Conservation (phyloP, 1,140 invertebrate species). For the Sminthurinus signatus region DNA sequence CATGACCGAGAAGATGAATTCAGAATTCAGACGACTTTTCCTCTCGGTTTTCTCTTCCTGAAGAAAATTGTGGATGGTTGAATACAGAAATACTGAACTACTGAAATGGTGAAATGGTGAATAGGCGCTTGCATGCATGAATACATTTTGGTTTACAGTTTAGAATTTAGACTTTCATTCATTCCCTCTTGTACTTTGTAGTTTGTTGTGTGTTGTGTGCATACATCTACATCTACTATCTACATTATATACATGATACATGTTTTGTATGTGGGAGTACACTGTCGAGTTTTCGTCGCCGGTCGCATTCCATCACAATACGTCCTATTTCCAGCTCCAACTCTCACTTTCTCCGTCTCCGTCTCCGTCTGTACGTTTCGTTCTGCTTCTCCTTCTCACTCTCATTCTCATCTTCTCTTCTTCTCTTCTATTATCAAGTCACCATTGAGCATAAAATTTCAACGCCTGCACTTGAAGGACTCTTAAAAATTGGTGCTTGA, state of each 20-base stretch:
- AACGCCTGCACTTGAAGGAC: constrained; percentile 7
- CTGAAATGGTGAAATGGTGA: too few relatives aligned
- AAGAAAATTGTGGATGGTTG: neutral
- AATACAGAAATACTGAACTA: too few relatives aligned
- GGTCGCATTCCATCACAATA: constrained; percentile 4
- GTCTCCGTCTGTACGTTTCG: neutral
- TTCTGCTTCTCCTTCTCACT: neutral
- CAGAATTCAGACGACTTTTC: too few relatives aligned
- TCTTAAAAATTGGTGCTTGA: constrained; percentile 10
- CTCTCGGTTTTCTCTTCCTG: neutral
- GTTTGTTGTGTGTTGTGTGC: too few relatives aligned
- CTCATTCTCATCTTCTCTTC: neutral
- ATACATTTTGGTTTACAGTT: neutral
- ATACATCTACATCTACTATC: too few relatives aligned
- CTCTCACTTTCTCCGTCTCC: too few relatives aligned
- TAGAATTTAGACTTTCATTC: neutral
- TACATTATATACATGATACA: too few relatives aligned
- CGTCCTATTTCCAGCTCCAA: neutral
- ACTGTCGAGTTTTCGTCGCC: too few relatives aligned
- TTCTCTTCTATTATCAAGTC: constrained; percentile 5
- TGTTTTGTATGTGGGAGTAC: too few relatives aligned
- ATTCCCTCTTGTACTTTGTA: too few relatives aligned
- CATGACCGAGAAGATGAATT: too few relatives aligned
- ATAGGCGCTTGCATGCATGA: neutral
- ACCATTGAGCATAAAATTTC: constrained; percentile 4